These are phyloP conservation scores for Sinentomon sp. DNA, from an alignment of 2,888 invertebrate genomes.

Conservation along the genomic window DNA sequence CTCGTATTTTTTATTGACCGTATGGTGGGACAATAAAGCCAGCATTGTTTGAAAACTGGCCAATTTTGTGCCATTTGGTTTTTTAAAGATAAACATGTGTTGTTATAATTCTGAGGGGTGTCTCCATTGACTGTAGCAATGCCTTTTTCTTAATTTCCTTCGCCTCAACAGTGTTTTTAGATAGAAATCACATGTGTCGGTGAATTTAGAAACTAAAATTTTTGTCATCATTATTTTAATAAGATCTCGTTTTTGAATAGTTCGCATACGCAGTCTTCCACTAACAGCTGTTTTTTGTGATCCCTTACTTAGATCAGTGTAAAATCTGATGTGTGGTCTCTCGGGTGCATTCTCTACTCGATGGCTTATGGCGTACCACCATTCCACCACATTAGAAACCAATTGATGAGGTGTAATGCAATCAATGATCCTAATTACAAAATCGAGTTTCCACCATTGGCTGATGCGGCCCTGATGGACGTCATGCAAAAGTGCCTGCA, in stretches of 20 bases:
- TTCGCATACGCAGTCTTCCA: background rate
- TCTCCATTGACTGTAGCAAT: too few relatives aligned
- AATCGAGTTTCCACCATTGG: conserved; percentile 37
- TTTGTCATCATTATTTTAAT: too few relatives aligned
- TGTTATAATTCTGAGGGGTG: too few relatives aligned
- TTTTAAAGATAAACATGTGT: too few relatives aligned
- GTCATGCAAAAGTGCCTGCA: conserved; percentile 42
- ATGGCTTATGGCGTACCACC: conserved; percentile 72
- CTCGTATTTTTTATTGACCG: too few relatives aligned
- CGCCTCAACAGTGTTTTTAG: background rate
- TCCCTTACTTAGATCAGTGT: conserved; percentile 61
- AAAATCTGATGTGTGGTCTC: conserved; percentile 88
- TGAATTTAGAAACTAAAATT: too few relatives aligned
- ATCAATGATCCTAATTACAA: conserved; percentile 41
- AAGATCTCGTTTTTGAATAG: too few relatives aligned
- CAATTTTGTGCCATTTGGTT: too few relatives aligned
- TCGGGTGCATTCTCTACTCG: conserved; percentile 85
- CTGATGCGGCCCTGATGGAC: conserved; percentile 31
- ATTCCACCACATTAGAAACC: conserved; percentile 48
- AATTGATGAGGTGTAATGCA: conserved; percentile 42
- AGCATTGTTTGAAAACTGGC: too few relatives aligned
- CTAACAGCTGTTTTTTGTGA: background rate
- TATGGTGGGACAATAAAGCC: too few relatives aligned
- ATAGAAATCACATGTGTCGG: background rate
- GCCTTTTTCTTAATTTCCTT: too few relatives aligned